A percentile compares a stretch with the other conserved stretches of the same genome.
phyloP scores from a whole-genome alignment of 1,140 invertebrate species.

The Aplysia californica region DNA sequence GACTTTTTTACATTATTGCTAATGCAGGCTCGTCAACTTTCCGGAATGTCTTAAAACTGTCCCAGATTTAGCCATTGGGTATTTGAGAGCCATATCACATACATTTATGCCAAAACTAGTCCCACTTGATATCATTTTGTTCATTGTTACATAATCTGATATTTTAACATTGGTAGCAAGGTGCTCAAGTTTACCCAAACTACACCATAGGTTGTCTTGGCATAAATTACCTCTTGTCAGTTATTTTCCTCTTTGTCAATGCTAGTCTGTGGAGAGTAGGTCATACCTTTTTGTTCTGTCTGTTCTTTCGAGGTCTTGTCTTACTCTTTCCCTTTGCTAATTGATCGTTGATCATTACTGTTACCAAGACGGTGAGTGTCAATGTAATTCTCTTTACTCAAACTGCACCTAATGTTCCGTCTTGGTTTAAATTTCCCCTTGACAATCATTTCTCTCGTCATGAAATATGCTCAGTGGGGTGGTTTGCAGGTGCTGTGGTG shows the following conservation, averaged over 20 bases:
- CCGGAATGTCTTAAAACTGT: not conserved
- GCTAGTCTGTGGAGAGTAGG: too few species aligned
- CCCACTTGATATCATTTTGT: not conserved
- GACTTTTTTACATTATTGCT: too few species aligned
- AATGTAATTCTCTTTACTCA: too few species aligned
- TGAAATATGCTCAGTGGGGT: too few species aligned
- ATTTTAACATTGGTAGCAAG: not conserved
- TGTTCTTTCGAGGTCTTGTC: not conserved
- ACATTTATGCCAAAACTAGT: not conserved
- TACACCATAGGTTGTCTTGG: not conserved
- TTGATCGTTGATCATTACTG: not conserved
- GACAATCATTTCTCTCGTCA: too few species aligned
- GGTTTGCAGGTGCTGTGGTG: too few species aligned
- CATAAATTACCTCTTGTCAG: not conserved
- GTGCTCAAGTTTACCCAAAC: not conserved
- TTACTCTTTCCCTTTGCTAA: not conserved
- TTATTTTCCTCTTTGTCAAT: not conserved
- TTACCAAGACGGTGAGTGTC: not conserved
- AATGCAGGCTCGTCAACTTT: too few species aligned
- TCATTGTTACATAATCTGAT: not conserved
- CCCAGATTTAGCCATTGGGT: not conserved
- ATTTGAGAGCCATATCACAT: not conserved
- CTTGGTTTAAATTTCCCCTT: too few species aligned
- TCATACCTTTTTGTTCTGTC: too few species aligned
- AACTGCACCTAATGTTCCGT: too few species aligned